phyloP scores from a whole-genome alignment of 2,113 vertebrate genomes.

The Chlorocebus sabaeus region DNA sequence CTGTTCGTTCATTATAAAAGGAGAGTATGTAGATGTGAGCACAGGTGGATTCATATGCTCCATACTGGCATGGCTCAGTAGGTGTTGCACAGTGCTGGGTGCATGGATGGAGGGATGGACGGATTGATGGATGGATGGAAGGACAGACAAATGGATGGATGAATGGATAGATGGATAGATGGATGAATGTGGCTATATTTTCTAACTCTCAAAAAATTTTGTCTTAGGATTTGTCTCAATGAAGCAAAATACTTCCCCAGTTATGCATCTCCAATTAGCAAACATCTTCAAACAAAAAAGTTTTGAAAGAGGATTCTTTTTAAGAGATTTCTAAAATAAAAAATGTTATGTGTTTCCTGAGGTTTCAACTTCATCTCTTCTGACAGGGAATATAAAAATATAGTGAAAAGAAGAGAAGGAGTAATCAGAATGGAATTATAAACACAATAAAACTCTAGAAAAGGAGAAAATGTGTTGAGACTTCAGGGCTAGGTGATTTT shows the following conservation, averaged over 20 bases:
- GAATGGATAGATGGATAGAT: not conserved
- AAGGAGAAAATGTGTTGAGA: conserved; percentile 7
- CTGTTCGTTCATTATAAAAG: fast-evolving
- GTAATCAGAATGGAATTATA: not conserved
- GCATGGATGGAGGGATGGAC: too few species aligned
- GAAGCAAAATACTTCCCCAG: not conserved
- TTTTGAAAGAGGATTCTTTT: not conserved
- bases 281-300: not conserved
- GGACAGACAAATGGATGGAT: too few species aligned
- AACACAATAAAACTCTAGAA: conserved; percentile 13
- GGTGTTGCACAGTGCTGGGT: not conserved
- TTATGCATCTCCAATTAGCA: not conserved
- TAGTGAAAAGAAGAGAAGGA: not conserved
- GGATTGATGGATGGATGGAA: not conserved
- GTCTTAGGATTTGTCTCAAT: not conserved
- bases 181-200: not conserved
- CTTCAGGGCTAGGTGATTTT: not conserved
- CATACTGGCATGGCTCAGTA: fast-evolving
- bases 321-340: not conserved
- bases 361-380: not conserved
- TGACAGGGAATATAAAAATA: not conserved
- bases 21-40: fast-evolving
- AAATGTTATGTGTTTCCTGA: not conserved
- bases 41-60: fast-evolving
- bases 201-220: not conserved